phyloP scores from a whole-genome alignment of 30 jellyfish, hydroid and myxozoan genomes.

The Sanderia malayensis region DNA sequence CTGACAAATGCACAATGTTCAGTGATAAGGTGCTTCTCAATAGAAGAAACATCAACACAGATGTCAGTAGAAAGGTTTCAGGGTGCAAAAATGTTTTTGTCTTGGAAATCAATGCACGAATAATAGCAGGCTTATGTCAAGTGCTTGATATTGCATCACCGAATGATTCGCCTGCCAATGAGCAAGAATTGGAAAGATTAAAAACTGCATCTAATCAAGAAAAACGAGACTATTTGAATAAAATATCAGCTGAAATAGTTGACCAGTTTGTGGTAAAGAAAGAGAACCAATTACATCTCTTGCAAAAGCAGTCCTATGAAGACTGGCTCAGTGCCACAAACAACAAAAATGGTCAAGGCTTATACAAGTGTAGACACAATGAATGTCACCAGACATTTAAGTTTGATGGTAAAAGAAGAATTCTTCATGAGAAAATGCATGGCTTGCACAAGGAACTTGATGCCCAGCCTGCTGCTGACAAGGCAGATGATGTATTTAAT shows the following conservation, averaged over 20 bases:
- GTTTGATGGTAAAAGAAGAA: conserved; percentile 8
- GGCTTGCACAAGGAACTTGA: conserved; percentile 11
- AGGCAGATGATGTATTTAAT: neutral
- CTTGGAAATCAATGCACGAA: no score
- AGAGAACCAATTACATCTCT: neutral
- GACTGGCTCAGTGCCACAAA: conserved; percentile 12
- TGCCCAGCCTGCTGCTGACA: conserved; percentile 4
- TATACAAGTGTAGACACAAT: neutral
- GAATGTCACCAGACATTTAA: conserved; percentile 13
- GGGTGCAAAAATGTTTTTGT: no score
- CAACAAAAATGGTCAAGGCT: neutral
- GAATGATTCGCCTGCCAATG: no score
- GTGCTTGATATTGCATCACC: no score
- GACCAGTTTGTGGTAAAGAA: neutral
- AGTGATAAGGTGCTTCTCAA: no score
- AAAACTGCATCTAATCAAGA: neutral
- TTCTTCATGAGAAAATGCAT: neutral
- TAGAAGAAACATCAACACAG: no score
- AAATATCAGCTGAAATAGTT: neutral
- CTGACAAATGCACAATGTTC: no score
- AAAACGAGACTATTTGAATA: neutral
- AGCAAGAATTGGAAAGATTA: neutral
- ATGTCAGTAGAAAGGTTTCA: no score
- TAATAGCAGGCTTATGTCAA: no score
- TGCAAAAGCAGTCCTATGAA: conserved; percentile 7